Conservation (phyloP, 2,797 vertebrate species). For the Centropyge bicolor region DNA sequence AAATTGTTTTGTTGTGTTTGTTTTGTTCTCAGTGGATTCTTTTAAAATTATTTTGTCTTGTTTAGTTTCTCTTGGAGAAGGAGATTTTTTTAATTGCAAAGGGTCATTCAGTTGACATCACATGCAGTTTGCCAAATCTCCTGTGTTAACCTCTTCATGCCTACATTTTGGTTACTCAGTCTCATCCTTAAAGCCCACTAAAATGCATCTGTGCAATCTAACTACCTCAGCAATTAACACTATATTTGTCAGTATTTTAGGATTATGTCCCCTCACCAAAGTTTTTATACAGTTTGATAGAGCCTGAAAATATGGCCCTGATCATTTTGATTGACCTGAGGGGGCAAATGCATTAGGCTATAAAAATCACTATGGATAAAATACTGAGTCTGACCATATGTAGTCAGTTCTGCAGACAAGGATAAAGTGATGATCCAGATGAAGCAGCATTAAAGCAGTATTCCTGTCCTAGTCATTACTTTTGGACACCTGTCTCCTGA, state of each 20-base stretch:
- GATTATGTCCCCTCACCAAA: background rate
- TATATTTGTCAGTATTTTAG: background rate
- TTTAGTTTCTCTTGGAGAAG: conserved; percentile 44
- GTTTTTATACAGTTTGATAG: background rate
- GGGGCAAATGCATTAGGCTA: background rate
- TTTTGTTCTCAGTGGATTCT: conserved; percentile 59
- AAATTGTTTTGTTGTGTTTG: conserved; percentile 52
- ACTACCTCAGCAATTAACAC: conserved; percentile 14
- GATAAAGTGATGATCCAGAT: conserved; percentile 37
- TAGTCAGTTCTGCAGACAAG: conserved; percentile 50
- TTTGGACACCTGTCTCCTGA: background rate
- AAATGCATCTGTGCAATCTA: background rate
- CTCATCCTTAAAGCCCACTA: conserved; percentile 15
- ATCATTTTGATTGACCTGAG: conserved; percentile 13
- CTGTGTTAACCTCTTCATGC: conserved; percentile 16
- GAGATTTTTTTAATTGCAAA: conserved; percentile 24
- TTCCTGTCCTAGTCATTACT: conserved; percentile 10
- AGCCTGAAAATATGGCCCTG: background rate
- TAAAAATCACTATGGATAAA: conserved; percentile 6
- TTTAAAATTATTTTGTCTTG: conserved; percentile 36
- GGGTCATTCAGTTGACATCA: conserved; percentile 23
- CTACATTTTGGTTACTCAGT: conserved; percentile 4
- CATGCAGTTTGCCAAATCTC: conserved; percentile 27
- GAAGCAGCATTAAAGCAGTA: conserved; percentile 9
- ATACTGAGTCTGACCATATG: conserved; percentile 16